Evolutionary conservation across 2,113 vertebrate species (phyloP).

Genomic region (Sula dactylatra): DNA sequence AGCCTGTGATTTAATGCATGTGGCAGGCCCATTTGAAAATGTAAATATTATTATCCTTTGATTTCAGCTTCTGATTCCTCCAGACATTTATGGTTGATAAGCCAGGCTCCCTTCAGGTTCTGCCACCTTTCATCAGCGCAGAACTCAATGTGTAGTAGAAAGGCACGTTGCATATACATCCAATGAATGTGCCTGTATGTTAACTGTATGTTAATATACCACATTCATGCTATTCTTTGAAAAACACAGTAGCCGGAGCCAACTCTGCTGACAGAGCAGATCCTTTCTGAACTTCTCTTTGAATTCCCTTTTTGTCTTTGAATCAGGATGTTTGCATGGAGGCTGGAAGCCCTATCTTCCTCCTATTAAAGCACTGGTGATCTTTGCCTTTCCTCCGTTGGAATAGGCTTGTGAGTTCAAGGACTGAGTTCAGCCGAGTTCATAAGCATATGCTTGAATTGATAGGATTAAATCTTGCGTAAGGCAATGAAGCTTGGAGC

Average conservation of each 20-base stretch:
- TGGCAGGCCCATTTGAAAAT: slow-evolving; percentile 33
- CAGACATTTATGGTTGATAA: slow-evolving; percentile 31
- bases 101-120: slow-evolving; percentile 12
- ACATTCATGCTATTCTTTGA: neutral
- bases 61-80: slow-evolving; percentile 33
- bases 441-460: neutral
- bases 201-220: neutral
- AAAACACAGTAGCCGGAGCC: neutral
- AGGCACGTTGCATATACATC: neutral
- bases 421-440: neutral
- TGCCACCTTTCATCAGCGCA: slow-evolving; percentile 17
- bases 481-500: neutral
- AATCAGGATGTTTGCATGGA: slow-evolving; percentile 4
- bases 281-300: neutral
- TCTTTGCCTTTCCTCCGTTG: neutral
- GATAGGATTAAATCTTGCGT: neutral
- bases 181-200: neutral
- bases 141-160: neutral
- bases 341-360: neutral
- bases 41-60: slow-evolving; percentile 40
- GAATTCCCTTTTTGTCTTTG: neutral
- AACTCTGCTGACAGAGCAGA: neutral
- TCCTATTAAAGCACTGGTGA: neutral
- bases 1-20: neutral
- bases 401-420: neutral